phyloP scores from a whole-genome alignment of 1,140 invertebrate species.

The Hylaeus anthracinus region DNA sequence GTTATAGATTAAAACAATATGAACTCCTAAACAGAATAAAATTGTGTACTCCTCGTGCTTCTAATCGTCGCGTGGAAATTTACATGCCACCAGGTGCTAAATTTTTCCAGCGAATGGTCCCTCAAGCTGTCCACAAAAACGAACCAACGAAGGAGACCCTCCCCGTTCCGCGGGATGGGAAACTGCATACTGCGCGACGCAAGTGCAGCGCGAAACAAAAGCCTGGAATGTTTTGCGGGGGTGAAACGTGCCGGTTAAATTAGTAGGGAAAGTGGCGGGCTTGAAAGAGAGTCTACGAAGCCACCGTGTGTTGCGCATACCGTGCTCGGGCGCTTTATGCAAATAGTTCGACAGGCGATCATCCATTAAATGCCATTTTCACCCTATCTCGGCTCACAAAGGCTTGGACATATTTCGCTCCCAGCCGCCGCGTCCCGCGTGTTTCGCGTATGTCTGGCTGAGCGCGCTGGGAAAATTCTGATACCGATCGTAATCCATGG shows the following conservation, averaged over 20 bases:
- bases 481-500: constrained; percentile 26
- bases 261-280: constrained; percentile 4
- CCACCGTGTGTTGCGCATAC: constrained; percentile 1
- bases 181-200: neutral
- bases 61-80: too few species aligned
- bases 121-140: too few species aligned
- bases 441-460: neutral
- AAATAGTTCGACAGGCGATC: constrained; percentile 55
- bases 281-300: constrained; percentile 7
- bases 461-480: constrained; percentile 31
- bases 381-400: constrained; percentile 37
- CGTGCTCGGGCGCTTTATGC: constrained; percentile 43
- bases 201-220: constrained; percentile 10
- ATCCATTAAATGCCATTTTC: constrained; percentile 62
- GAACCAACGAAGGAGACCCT: too few species aligned
- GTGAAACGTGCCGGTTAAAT: constrained; percentile 1
- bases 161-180: neutral
- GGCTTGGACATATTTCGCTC: constrained; percentile 24
- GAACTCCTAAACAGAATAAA: too few species aligned
- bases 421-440: neutral
- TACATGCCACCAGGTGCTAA: too few species aligned
- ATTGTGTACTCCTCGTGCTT: too few species aligned
- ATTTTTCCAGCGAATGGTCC: too few species aligned
- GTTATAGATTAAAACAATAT: too few species aligned
- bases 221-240: neutral